Conservation (phyloP, 2,888 invertebrate genomes). For the Rhagophthalmus giganteus region DNA sequence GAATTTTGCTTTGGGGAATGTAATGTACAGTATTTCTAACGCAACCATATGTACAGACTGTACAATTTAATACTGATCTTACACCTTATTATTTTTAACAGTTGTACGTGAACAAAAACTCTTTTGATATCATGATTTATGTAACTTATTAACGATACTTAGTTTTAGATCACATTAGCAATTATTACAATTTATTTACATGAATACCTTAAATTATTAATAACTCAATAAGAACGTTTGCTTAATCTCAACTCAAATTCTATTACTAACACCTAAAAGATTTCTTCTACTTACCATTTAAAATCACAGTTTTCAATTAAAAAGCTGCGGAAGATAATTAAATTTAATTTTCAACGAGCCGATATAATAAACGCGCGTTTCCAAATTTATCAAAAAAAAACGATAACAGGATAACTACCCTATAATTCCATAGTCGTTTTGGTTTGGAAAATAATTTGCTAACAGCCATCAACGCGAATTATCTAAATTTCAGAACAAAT, state of each 20-base stretch:
- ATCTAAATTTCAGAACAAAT: constrained; percentile 4
- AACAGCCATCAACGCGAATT: constrained; percentile 12
- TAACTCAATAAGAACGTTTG: constrained; percentile 10
- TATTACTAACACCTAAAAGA: constrained; percentile 25
- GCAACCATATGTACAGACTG: constrained; percentile 20
- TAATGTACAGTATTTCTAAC: constrained; percentile 19
- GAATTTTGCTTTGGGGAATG: constrained; percentile 29
- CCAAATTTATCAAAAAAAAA: not conserved
- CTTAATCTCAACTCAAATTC: constrained; percentile 9
- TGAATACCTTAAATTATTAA: constrained; percentile 7
- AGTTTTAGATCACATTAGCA: constrained; percentile 30
- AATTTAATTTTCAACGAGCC: constrained; percentile 10
- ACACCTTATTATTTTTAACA: constrained; percentile 14
- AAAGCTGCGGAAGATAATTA: constrained; percentile 18
- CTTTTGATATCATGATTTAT: constrained; percentile 8
- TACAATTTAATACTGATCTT: constrained; percentile 20
- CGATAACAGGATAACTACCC: not conserved
- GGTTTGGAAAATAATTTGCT: constrained; percentile 5
- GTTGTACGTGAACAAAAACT: constrained; percentile 16
- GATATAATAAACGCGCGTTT: not conserved
- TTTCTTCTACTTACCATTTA: constrained; percentile 22
- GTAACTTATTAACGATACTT: constrained; percentile 16
- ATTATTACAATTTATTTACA: constrained; percentile 27
- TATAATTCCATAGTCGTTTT: not conserved
- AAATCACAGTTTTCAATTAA: constrained; percentile 30